Base-by-base conservation (phyloP, 2,797 vertebrate species). In the Kryptolebias ocellatus region DNA sequence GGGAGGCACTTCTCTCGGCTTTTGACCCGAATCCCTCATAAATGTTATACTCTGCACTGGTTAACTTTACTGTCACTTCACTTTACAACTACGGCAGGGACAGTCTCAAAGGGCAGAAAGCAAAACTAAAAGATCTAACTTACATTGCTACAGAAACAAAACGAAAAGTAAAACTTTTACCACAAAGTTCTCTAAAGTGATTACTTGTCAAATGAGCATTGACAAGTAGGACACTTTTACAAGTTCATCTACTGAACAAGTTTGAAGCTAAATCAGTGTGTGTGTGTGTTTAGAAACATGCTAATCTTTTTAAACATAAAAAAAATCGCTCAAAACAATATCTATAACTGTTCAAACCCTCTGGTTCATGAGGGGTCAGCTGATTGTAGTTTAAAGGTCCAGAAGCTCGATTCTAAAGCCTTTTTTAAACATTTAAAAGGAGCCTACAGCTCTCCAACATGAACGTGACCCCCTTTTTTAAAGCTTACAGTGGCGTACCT, bases 401-500 rank as follows among this genome's bases (percentile, higher is more conserved):
- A 46, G 15, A 61, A 37, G 12, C 18, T 16, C 15, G 17, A 42
- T 11, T 24, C 52, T 34, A 17, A 49, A 18, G n/a, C 28, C 29
- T 39, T 7, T 18, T 7, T 2, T 54, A 16, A 27, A 39, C 58
- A 7, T 27, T 24, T 24, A 24, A 24, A 18, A 63, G 54, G 57
- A 60, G 54, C 57, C 64, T 9, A 28, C 1, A 24, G 64, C 31
- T 37, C 39, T 12, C 16, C 27, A 57, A 45, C 3, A 56, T 51
- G 34, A 53, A 56, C 27, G 15, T 67, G 45, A 51, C 57, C 34
- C 47, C 34, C 11, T 0, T 42, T 20, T 27, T 45, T 60, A 68
- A 65, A 73, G 64, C 46, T 10, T n/a, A 64, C 47, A 62, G 76
- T 58, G 46, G 58, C 59, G 18, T 3, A 42, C 58, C 71, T 79